These are phyloP conservation scores for Petrocephalus zakoni DNA, from an alignment of 2,113 vertebrate species.

Conservation along the genomic window DNA sequence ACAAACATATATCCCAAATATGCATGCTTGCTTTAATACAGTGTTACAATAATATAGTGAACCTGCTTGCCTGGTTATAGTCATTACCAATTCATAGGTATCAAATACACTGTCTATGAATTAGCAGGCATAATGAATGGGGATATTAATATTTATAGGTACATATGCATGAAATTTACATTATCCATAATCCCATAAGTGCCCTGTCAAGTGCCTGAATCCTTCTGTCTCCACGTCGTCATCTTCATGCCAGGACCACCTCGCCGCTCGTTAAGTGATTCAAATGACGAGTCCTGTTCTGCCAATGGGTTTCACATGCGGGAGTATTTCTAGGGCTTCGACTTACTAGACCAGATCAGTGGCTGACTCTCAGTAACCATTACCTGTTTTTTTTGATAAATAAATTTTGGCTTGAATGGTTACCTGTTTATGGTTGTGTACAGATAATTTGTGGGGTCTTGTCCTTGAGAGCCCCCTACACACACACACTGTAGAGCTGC, in stretches of 20 bases:
- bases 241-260: neutral
- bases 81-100: neutral
- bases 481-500: neutral
- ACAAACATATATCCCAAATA: conserved; percentile 9
- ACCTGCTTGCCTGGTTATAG: neutral
- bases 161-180: conserved; percentile 18
- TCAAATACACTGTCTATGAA: neutral
- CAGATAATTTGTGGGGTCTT: neutral
- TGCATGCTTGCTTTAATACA: neutral
- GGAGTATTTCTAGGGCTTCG: neutral
- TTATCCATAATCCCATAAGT: conserved; percentile 14
- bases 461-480: neutral
- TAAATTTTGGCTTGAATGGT: neutral
- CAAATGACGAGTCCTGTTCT: neutral
- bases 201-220: conserved; percentile 5
- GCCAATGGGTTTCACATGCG: neutral
- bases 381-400: neutral
- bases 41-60: neutral
- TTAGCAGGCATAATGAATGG: neutral
- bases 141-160: neutral
- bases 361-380: neutral
- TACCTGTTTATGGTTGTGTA: neutral
- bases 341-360: neutral
- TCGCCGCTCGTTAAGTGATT: neutral
- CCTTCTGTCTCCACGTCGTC: neutral